Base-by-base conservation (phyloP, 2,888 invertebrate species). In the Sesamia inferens region DNA sequence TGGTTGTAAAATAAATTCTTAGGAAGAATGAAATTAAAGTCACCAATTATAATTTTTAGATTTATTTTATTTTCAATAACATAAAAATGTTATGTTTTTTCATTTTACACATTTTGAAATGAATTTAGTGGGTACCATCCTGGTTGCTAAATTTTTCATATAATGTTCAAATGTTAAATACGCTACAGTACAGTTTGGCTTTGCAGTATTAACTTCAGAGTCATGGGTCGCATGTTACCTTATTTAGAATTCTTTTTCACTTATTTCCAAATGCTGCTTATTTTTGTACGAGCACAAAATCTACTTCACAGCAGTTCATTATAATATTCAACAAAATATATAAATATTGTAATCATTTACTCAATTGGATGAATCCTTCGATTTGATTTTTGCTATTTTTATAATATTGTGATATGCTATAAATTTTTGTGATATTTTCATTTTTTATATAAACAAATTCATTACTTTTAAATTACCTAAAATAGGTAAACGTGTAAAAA, bases 1-100 rank as follows among this genome's bases (percentile, higher is more conserved):
- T 31, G 31, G 3, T 24, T 19, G 55, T 13, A 7, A 59, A 44
- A 14, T 19, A 44, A 44, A 19, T 11, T 67, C 19, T 22, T 16
- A 54, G 22, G 11, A 31, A 22, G n/a, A 59, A 55, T 31, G 24
- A 85, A 59, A 55, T 31, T 24, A 85, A 93, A 92, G 87, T 85
- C 86, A 74, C 86, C 74, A 59, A 76, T 76, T 78, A 84, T 94
- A 94, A 94, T 96, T 96, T 96, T 96, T 95, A 94, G 91, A 93
- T 94, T 96, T 95, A 94, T 96, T 96, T 96, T 96, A 96, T 96
- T 96, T 96, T 96, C 94, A 96, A 96, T 96, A 96, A 96, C 96
- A 96, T 96, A 96, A 96, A 96, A 96, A 96, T 96, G 96, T 96
- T 96, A 96, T 95, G 94, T 93, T 93, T 92, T 93, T 93, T 31